These are phyloP conservation scores for Amphipyra tragopoginis DNA, from an alignment of 2,888 invertebrate genomes.

Conservation along the genomic window DNA sequence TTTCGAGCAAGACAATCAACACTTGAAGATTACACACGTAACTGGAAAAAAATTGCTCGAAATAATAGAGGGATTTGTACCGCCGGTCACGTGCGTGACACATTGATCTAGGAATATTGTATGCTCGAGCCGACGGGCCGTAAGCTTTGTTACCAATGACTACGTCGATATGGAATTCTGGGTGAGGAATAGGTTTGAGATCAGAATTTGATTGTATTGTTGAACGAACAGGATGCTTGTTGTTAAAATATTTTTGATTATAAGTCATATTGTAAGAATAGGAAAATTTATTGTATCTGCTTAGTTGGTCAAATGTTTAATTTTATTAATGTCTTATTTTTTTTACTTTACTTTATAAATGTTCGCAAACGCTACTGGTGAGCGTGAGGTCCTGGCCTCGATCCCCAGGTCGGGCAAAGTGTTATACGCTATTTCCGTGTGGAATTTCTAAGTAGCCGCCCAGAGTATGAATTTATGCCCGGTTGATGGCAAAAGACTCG, in stretches of 20 bases:
- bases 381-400: no score
- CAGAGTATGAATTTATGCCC: no score
- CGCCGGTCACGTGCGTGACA: constrained; percentile 63
- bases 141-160: constrained; percentile 44
- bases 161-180: constrained; percentile 44
- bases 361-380: no score
- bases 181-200: constrained; percentile 43
- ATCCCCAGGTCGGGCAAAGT: no score
- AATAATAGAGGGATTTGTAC: constrained; percentile 57
- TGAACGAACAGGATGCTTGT: constrained; percentile 6
- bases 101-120: constrained; percentile 57
- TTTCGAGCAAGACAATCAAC: constrained; percentile 67
- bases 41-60: constrained; percentile 69
- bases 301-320: neutral
- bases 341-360: no score
- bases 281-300: neutral
- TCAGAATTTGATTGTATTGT: constrained; percentile 46
- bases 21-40: constrained; percentile 74
- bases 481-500: no score
- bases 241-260: constrained; percentile 2
- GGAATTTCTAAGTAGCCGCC: no score
- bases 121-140: constrained; percentile 29
- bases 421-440: no score
- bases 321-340: no score
- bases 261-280: neutral